A percentile compares a stretch with the other conserved stretches of the same genome.
These are phyloP conservation scores for Drosophila rubida DNA, from an alignment of 2,888 invertebrate species.

Conservation along the genomic window DNA sequence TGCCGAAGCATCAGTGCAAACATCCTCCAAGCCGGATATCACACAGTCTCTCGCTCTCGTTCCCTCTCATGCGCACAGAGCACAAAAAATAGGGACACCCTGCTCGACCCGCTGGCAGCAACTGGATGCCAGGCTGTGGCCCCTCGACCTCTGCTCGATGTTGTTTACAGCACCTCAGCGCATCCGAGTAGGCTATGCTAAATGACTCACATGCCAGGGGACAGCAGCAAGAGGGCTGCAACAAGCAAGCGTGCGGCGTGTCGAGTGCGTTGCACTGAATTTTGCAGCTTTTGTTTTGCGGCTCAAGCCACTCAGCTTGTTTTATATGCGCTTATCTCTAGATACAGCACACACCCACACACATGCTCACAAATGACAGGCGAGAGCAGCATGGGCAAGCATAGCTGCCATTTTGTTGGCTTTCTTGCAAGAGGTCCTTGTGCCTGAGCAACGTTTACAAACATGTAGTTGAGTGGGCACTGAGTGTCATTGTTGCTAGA, in stretches of 20 bases:
- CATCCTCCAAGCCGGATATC: constrained; percentile 79
- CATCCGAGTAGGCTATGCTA: constrained; percentile 66
- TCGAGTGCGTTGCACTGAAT: constrained; percentile 82
- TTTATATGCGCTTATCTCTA: constrained; percentile 79
- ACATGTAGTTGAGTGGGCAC: constrained; percentile 74
- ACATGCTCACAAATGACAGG: constrained; percentile 10
- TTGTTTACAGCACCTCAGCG: constrained; percentile 58
- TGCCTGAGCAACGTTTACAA: constrained; percentile 79
- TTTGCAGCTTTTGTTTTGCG: constrained; percentile 76
- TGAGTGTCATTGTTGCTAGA: constrained; percentile 76
- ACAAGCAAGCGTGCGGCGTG: constrained; percentile 50
- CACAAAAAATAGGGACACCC: constrained; percentile 30
- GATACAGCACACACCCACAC: constrained; percentile 37
- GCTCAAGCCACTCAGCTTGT: constrained; percentile 71
- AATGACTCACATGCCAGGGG: constrained; percentile 62
- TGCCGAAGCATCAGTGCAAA: constrained; percentile 74
- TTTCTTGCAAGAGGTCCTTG: constrained; percentile 73
- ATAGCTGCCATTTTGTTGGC: constrained; percentile 63
- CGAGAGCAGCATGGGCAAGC: constrained; percentile 11
- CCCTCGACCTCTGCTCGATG: constrained; percentile 50
- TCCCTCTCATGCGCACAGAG: too few species aligned
- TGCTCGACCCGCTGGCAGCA: constrained; percentile 9
- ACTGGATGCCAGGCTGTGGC: constrained; percentile 16
- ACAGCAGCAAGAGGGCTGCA: background rate
- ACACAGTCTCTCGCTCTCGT: too few species aligned